Evolutionary conservation across 2,797 vertebrate species (phyloP).

Genomic region (Leuciscus waleckii): DNA sequence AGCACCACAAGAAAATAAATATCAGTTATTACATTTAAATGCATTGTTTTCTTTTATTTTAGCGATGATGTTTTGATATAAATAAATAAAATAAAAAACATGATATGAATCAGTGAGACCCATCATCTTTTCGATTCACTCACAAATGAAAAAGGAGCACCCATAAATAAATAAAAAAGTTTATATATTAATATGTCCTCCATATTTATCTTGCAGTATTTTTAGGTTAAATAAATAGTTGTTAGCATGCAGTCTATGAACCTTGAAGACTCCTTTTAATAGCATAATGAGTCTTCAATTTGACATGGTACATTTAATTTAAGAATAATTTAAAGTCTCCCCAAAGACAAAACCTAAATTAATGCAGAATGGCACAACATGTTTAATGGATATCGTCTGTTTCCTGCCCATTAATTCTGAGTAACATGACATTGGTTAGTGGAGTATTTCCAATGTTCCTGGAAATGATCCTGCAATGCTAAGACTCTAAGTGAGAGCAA

Average conservation of each 20-base stretch:
- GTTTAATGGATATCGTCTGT: constrained; percentile 56
- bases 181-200: not conserved
- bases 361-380: constrained; percentile 43
- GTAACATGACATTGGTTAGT: constrained; percentile 38
- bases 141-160: not conserved
- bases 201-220: not conserved
- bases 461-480: constrained; percentile 3
- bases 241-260: constrained; percentile 1
- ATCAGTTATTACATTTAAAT: not conserved
- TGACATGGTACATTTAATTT: constrained; percentile 70
- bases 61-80: not conserved
- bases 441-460: constrained; percentile 2
- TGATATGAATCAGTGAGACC: not conserved
- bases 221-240: constrained; percentile 8
- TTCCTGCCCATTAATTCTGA: constrained; percentile 39
- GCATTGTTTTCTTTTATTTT: not conserved
- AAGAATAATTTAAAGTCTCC: constrained; percentile 67
- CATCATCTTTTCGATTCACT: not conserved
- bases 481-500: not conserved
- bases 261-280: constrained; percentile 52
- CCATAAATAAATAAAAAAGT: no score
- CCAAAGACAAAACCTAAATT: constrained; percentile 74
- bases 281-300: constrained; percentile 70
- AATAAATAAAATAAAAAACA: not conserved
- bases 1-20: not conserved